Evolutionary conservation across 2,797 vertebrate genomes (phyloP), one percentile per base, ranked within the genome.

Genomic region (Lophius americanus): DNA sequence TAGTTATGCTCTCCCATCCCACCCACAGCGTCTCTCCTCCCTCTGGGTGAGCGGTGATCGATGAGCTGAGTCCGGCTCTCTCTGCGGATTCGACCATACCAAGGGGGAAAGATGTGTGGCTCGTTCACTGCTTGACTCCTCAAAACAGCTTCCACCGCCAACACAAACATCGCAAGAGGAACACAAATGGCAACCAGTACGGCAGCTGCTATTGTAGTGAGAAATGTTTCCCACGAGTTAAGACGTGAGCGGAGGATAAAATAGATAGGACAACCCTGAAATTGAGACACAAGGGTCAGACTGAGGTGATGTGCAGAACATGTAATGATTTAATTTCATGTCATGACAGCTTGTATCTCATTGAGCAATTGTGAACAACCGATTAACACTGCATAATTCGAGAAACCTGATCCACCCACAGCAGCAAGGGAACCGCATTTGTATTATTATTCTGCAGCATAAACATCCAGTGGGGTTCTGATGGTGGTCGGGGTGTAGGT

Each of bases 211-310:
- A 81, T 89, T 86, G 89, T 86, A 82, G 86, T 84, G 85, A 79
- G 81, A 90, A 88, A 87, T 23, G 74, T 91, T 91, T 94, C 92
- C 89, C 92, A 92, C 85, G 78, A 83, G 79, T 82, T 63, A 51
- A 70, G 81, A 68, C 51, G 23, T 51, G 58, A 73, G 60, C 72
- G 73, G 68, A 73, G 75, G 75, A 73, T 57, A 53, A 51, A 33
- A 68, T 50, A 62, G 78, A 83, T 75, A 74, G 78, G 72, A 75
- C 44, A 57, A 60, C 47, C 58, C 60, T 43, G 50, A 78, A 75
- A 82, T 32, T 51, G 64, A 70, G 60, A 79, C 67, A 76, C 54
- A 59, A 53, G 56, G 80, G 76, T 86, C 74, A 78, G 46, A 41
- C 41, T 11, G 61, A 83, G 81, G 73, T 72, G 74, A 88, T 38